Evolutionary conservation across 1,140 invertebrate genomes (phyloP).

Genomic region (Bombus sibiricus): DNA sequence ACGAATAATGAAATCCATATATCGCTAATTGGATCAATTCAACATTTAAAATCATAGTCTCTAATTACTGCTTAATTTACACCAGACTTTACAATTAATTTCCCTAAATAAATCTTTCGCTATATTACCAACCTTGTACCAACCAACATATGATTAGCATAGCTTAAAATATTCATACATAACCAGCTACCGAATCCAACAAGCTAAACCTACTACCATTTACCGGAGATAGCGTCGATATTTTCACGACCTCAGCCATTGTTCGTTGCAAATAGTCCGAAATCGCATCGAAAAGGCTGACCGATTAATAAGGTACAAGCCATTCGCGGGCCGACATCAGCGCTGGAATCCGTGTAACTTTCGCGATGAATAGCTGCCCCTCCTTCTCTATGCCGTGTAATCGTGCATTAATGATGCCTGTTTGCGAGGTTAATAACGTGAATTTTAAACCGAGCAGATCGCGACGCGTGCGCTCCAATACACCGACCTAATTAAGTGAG

Average conservation of each 20-base stretch:
- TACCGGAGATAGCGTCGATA: neutral
- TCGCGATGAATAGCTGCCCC: neutral
- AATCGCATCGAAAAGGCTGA: neutral
- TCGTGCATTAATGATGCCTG: conserved; percentile 40
- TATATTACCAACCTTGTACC: too few relatives aligned
- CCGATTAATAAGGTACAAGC: conserved; percentile 21
- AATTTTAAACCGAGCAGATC: conserved; percentile 26
- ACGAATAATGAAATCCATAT: too few relatives aligned
- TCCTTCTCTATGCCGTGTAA: neutral
- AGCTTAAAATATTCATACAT: neutral
- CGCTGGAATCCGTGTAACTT: neutral
- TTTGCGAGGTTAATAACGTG: conserved; percentile 42
- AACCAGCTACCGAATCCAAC: neutral
- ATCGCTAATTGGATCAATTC: too few relatives aligned
- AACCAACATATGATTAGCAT: neutral
- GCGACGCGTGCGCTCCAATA: neutral
- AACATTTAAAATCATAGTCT: too few relatives aligned
- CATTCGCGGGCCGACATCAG: neutral
- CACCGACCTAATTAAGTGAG: conserved; percentile 19
- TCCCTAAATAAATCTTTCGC: too few relatives aligned
- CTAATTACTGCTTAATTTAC: too few relatives aligned
- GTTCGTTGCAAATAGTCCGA: neutral
- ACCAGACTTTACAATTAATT: too few relatives aligned
- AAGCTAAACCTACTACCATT: neutral
- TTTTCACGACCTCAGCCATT: neutral